Conservation (phyloP, 2,113 vertebrate genomes). For the Brienomyrus brachyistius region DNA sequence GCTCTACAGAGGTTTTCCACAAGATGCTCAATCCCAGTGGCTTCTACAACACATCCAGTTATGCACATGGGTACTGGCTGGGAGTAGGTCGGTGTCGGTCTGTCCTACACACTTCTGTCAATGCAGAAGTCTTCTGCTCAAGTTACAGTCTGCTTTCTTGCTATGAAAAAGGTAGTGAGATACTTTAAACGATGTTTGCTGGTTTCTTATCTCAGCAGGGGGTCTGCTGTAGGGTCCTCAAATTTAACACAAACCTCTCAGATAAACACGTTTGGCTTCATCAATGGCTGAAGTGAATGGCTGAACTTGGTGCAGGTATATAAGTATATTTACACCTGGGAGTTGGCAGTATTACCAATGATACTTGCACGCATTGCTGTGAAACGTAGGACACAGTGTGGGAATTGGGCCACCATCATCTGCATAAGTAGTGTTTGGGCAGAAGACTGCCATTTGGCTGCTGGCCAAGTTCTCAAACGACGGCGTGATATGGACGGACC, state of each 20-base stretch:
- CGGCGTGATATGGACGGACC: constrained; percentile 49
- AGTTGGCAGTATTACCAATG: neutral
- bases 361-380: neutral
- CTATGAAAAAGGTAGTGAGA: neutral
- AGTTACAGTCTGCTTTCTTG: neutral
- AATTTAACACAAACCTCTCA: neutral
- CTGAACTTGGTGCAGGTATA: neutral
- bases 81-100: neutral
- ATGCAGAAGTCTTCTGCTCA: neutral
- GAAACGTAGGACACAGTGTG: neutral
- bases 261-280: neutral
- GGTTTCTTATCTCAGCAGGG: neutral
- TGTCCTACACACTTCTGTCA: neutral
- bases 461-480: constrained; percentile 43
- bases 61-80: neutral
- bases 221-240: neutral
- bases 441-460: constrained; percentile 43
- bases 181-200: neutral
- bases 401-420: neutral
- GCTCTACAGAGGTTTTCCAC: neutral
- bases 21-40: neutral
- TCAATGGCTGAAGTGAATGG: neutral
- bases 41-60: neutral
- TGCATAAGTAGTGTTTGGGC: constrained; percentile 3
- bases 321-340: neutral